Evolutionary conservation across 2,888 invertebrate species (phyloP).

Genomic region (Ommatoiulus sabulosus): DNA sequence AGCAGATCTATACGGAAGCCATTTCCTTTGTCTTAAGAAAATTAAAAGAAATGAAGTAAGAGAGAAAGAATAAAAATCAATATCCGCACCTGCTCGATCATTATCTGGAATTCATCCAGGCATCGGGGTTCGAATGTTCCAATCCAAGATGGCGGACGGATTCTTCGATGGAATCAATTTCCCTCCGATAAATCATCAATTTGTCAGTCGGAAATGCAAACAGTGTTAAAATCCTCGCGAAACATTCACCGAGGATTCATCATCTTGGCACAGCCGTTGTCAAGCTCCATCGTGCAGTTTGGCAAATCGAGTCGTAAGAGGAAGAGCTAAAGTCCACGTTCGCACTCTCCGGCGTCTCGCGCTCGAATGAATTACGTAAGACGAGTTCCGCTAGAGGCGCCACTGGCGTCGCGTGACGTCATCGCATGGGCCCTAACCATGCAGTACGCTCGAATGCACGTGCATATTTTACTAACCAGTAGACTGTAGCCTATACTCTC

Average conservation of each 20-base stretch:
- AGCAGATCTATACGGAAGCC: too few species aligned
- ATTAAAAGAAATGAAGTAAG: neutral
- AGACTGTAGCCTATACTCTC: too few species aligned
- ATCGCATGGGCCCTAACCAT: neutral
- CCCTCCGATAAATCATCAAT: neutral
- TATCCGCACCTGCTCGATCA: conserved; percentile 1
- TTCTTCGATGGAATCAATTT: neutral
- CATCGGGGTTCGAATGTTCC: neutral
- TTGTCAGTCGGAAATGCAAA: neutral
- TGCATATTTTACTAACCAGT: too few species aligned
- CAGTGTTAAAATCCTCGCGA: neutral
- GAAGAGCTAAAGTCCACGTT: neutral
- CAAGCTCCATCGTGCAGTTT: neutral
- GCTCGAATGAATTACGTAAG: neutral
- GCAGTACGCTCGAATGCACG: too few species aligned
- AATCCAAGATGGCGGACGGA: neutral
- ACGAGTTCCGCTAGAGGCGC: neutral
- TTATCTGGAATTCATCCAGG: neutral
- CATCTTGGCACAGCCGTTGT: neutral
- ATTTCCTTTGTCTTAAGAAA: too few species aligned
- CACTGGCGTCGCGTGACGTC: neutral
- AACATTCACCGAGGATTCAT: neutral
- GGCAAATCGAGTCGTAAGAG: neutral
- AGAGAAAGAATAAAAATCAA: neutral
- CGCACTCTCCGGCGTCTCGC: neutral